These are phyloP conservation scores for Anomalospiza imberbis DNA, from an alignment of 2,797 vertebrate genomes.

Conservation along the genomic window DNA sequence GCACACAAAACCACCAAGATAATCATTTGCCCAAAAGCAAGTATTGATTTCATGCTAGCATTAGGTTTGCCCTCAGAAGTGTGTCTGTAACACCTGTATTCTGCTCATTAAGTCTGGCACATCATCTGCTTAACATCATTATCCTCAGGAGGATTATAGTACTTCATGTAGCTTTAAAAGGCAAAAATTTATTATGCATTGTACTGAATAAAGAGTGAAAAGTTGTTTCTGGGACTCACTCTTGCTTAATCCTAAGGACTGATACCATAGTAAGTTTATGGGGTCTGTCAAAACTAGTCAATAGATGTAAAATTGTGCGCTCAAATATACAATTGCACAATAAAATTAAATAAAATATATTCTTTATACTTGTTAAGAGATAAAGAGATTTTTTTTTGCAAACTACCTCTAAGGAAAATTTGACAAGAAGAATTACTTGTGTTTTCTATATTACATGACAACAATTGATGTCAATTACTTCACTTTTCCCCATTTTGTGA, in stretches of 20 bases:
- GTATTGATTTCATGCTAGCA: not conserved
- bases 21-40: not conserved
- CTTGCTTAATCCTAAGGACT: not conserved
- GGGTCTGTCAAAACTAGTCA: not conserved
- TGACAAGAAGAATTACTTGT: not conserved
- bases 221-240: not conserved
- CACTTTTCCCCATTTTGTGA: not conserved
- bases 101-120: not conserved
- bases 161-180: not conserved
- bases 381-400: not conserved
- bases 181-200: not conserved
- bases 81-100: not conserved
- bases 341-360: not conserved
- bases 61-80: not conserved
- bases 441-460: not conserved
- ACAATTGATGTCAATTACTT: not conserved
- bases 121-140: not conserved
- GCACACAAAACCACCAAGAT: not conserved
- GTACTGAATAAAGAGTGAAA: not conserved
- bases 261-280: not conserved
- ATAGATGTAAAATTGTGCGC: not conserved
- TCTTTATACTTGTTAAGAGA: not conserved
- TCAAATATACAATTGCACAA: not conserved
- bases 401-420: not conserved
- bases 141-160: not conserved